A percentile compares a stretch with the other conserved stretches of the same genome.
phyloP scores from a whole-genome alignment of 2,888 invertebrate species.

The Xanthia togata region DNA sequence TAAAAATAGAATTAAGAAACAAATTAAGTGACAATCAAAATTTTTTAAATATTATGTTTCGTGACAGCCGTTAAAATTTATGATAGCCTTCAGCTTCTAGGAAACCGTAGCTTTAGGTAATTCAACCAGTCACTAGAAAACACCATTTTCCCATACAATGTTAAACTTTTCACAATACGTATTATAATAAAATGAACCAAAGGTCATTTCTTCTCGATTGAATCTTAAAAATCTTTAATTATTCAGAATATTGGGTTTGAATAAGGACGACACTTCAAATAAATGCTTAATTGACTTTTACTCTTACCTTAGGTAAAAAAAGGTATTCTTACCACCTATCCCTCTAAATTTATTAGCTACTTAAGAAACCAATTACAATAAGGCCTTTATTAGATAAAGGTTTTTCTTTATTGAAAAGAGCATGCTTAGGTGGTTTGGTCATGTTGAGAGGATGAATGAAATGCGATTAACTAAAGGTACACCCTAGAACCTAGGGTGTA shows the following conservation, averaged over 20 bases:
- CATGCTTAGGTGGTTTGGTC: background rate
- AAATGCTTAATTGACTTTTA: conserved; percentile 21
- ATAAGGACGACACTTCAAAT: conserved; percentile 6
- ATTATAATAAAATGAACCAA: background rate
- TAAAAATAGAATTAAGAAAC: too few species aligned
- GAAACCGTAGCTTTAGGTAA: too few species aligned
- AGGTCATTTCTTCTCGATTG: background rate
- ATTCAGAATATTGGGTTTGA: conserved; percentile 17
- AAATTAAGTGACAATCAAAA: too few species aligned
- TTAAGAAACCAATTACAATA: conserved; percentile 1
- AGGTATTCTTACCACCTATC: background rate
- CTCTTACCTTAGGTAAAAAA: background rate
- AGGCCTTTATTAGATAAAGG: too few species aligned
- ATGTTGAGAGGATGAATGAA: background rate
- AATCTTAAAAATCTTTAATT: background rate
- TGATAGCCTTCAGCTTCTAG: too few species aligned
- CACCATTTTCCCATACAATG: background rate
- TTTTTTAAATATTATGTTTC: too few species aligned
- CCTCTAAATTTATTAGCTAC: background rate
- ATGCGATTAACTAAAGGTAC: too few species aligned
- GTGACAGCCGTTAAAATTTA: too few species aligned
- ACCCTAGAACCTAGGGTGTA: too few species aligned
- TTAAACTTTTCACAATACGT: background rate
- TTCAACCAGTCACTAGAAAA: too few species aligned
- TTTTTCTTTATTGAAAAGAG: background rate